These are phyloP conservation scores for Gouania willdenowi DNA, from an alignment of 2,797 vertebrate genomes.

Conservation along the genomic window DNA sequence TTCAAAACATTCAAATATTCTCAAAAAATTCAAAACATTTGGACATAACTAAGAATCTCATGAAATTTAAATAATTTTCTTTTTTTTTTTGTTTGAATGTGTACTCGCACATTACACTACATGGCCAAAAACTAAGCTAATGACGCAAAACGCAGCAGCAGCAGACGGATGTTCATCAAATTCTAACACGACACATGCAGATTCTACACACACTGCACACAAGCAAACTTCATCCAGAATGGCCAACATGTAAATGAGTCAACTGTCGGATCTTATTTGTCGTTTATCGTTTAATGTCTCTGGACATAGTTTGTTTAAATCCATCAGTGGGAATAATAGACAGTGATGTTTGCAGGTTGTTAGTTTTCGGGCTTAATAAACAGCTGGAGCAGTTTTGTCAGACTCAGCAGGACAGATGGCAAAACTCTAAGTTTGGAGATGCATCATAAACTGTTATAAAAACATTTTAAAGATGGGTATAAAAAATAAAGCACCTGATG, in stretches of 20 bases:
- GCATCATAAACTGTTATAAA: conserved; percentile 19
- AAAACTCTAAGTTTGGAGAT: conserved; percentile 8
- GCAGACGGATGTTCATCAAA: conserved; percentile 20
- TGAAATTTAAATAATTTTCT: background rate
- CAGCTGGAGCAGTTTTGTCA: conserved; percentile 29
- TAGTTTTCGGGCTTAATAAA: conserved; percentile 6
- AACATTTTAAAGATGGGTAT: conserved; percentile 22
- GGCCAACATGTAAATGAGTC: conserved; percentile 38
- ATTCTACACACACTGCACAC: conserved; percentile 3
- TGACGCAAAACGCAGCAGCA: background rate
- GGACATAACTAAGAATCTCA: too few relatives aligned
- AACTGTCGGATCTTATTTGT: conserved; percentile 28
- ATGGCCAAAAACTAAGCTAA: background rate
- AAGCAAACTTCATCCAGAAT: conserved; percentile 1
- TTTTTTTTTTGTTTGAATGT: background rate
- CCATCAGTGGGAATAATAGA: conserved; percentile 1
- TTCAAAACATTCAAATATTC: too few relatives aligned
- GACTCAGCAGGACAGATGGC: conserved; percentile 40
- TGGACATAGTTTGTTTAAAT: background rate
- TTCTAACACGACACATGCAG: conserved; percentile 13
- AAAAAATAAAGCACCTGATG: conserved; percentile 9
- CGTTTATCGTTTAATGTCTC: background rate
- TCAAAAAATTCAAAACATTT: too few relatives aligned
- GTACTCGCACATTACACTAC: too few relatives aligned
- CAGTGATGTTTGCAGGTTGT: conserved; percentile 18